Base-by-base conservation (phyloP, 2,888 invertebrate genomes). In the Clostera curtula region DNA sequence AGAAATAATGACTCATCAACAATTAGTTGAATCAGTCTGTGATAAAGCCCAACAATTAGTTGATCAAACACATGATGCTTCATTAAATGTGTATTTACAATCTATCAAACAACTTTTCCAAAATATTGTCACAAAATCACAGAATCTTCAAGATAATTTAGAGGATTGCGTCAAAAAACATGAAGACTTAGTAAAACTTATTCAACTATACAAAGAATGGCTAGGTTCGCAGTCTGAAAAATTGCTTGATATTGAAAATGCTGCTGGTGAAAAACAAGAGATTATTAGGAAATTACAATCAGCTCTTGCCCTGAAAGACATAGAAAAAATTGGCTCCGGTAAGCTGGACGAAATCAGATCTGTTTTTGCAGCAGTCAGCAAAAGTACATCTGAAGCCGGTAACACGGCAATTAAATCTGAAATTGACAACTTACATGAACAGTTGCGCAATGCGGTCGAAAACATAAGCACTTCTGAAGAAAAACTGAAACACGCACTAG, bases 41-140 rank as follows among this genome's bases (percentile, higher is more conserved):
- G 95, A 96, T 49, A 96, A 96, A 72, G 97, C 97, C 0, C 94
- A 95, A 56, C 90, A 93, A 29, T 76, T 97, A 8, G 93, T 96
- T 2, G 93, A 96, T 57, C 92, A 95, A 69, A 96, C 96, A 1
- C 93, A 95, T 60, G 96, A 96, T 55, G 91, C 91, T 37, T 93
- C 94, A 0, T 77, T 97, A 16, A 93, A 94, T 60, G 88, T 93
- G 0, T 96, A 95, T 58, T 74, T 96, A 4, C 91, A 93, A 53
- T 95, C 95, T 0, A 96, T 97, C 13, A 95, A 94, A 58, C 91
- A 93, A 56, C 77, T 96, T 10, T 97, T 96, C 76, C 90, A 92
- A 51, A 93, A 92, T 43, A 95, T 97, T 44, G 94, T 94, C 0
- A 86, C 88, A 0, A 95, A 95, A 74, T 96, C 93, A 2, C 93